phyloP scores from a whole-genome alignment of 2,888 invertebrate species.

The Drosophila tripunctata region DNA sequence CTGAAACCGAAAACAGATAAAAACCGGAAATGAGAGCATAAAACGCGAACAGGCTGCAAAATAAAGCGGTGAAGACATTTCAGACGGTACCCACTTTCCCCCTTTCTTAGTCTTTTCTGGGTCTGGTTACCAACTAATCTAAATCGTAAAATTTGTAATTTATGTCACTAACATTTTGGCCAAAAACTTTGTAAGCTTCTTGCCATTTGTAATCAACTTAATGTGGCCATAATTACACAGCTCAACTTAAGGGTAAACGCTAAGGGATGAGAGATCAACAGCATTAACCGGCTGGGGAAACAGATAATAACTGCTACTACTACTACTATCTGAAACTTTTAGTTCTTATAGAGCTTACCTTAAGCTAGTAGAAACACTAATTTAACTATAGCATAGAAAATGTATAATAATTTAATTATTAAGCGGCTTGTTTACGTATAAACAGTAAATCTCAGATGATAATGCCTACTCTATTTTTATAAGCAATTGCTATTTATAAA shows the following conservation, averaged over 20 bases:
- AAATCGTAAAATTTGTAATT: slow-evolving; percentile 58
- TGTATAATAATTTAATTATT: not conserved
- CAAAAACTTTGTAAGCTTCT: slow-evolving; percentile 28
- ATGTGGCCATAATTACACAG: slow-evolving; percentile 38
- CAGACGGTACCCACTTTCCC: not conserved
- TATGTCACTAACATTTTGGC: slow-evolving; percentile 38
- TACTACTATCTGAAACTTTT: too few relatives aligned
- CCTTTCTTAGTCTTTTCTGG: not conserved
- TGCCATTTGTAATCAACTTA: slow-evolving; percentile 37
- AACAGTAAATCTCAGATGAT: too few relatives aligned
- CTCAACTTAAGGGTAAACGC: not conserved
- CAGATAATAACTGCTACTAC: not conserved
- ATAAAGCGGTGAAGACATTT: slow-evolving; percentile 10
- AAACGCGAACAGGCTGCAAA: slow-evolving; percentile 40
- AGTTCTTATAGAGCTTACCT: not conserved
- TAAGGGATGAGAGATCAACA: slow-evolving; percentile 3
- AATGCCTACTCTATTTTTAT: too few relatives aligned
- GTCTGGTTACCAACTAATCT: slow-evolving; percentile 15
- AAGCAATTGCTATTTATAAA: too few relatives aligned
- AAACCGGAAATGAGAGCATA: slow-evolving; percentile 53
- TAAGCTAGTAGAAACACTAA: not conserved
- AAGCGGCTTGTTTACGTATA: too few relatives aligned
- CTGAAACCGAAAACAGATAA: slow-evolving; percentile 55
- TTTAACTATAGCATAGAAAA: not conserved
- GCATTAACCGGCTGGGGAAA: not conserved